Conservation (phyloP, 2,797 vertebrate genomes). For the Pipistrellus pygmaeus region DNA sequence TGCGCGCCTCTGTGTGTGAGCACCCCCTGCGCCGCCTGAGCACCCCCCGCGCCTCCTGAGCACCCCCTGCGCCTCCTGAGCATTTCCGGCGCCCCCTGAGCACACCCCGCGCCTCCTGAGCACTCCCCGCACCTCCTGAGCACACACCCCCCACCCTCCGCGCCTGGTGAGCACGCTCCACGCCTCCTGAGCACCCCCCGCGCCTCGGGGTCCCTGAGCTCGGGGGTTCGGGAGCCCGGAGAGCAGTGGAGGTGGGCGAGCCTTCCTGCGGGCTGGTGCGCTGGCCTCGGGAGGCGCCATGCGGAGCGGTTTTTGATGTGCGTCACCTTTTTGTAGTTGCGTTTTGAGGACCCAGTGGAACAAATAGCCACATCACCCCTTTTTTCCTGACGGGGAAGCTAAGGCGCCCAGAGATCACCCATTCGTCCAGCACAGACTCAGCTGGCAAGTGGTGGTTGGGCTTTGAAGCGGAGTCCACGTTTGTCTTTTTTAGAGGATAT, state of each 20-base stretch:
- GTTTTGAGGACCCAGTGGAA: background rate
- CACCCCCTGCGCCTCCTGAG: too few relatives aligned
- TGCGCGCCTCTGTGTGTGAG: too few relatives aligned
- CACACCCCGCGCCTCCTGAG: too few relatives aligned
- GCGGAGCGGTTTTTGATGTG: background rate
- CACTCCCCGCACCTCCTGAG: too few relatives aligned
- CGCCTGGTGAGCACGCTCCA: too few relatives aligned
- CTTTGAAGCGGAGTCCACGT: background rate
- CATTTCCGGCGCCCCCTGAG: too few relatives aligned
- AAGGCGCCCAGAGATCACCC: too few relatives aligned
- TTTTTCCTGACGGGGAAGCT: background rate
- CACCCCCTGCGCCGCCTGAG: too few relatives aligned
- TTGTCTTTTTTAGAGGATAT: background rate
- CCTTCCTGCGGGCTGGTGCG: background rate
- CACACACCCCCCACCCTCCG: too few relatives aligned
- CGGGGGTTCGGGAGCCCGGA: fast-evolving
- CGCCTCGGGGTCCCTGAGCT: fast-evolving
- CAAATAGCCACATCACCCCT: fast-evolving
- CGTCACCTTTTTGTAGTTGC: background rate
- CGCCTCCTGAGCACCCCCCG: too few relatives aligned
- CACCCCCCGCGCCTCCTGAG: too few relatives aligned
- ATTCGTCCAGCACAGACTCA: background rate
- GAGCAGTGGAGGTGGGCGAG: background rate
- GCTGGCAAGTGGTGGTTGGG: background rate
- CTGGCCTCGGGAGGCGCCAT: background rate